phyloP scores from a whole-genome alignment of 2,888 invertebrate species.

The Adela reaumurella region DNA sequence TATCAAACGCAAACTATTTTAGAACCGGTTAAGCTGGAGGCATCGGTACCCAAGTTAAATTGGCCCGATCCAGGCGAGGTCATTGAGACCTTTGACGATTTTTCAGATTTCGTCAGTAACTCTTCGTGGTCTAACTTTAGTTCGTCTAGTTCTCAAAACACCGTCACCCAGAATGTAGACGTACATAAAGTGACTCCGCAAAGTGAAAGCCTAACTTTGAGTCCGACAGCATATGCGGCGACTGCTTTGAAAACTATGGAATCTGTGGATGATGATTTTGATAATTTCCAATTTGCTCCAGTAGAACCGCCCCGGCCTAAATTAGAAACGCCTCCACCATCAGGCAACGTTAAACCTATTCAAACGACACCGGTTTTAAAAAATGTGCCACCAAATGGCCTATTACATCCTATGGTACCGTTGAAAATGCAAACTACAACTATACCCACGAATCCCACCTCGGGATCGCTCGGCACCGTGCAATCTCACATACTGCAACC shows the following conservation, averaged over 20 bases:
- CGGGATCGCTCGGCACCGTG: neutral
- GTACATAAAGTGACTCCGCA: neutral
- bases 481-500: conserved; percentile 23
- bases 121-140: conserved; percentile 17
- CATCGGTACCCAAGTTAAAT: conserved; percentile 39
- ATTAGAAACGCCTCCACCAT: neutral
- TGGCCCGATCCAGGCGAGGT: conserved; percentile 52
- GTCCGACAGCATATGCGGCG: conserved; percentile 4
- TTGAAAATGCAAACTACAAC: neutral
- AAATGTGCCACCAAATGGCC: neutral
- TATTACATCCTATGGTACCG: neutral
- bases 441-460: neutral
- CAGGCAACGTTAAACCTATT: neutral
- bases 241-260: conserved; percentile 2
- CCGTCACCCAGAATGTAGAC: neutral
- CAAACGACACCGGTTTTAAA: conserved; percentile 18
- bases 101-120: conserved; percentile 37
- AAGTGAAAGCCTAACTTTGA: conserved; percentile 17
- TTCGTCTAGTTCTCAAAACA: neutral
- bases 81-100: conserved; percentile 42
- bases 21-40: conserved; percentile 42
- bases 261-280: conserved; percentile 36
- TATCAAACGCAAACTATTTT: conserved; percentile 29
- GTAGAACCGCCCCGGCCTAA: neutral
- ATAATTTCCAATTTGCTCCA: conserved; percentile 40